Percentiles rank a stretch among this genome's conserved stretches.
Evolutionary conservation across 2,797 vertebrate genomes (phyloP).

Genomic region (Erpetoichthys calabaricus): DNA sequence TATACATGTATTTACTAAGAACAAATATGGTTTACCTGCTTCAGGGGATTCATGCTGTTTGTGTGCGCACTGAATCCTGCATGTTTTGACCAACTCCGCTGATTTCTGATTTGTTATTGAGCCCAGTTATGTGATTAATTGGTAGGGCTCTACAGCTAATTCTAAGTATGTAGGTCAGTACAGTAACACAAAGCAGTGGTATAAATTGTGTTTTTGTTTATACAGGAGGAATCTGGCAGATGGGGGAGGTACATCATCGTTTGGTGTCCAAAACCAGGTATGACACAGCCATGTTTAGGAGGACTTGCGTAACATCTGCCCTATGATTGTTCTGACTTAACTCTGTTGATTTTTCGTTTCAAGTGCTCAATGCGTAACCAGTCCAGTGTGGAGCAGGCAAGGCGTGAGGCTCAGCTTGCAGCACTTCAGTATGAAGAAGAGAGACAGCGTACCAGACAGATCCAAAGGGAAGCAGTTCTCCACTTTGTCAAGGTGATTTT

Average conservation of each 20-base stretch:
- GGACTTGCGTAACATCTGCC: not conserved
- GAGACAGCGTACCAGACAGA: conserved; percentile 56
- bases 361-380: not conserved
- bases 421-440: conserved; percentile 81
- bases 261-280: conserved; percentile 41
- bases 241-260: conserved; percentile 19
- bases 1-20: too few relatives aligned
- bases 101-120: too few relatives aligned
- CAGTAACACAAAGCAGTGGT: too few relatives aligned
- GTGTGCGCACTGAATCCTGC: too few relatives aligned
- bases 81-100: too few relatives aligned
- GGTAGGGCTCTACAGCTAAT: too few relatives aligned
- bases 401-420: conserved; percentile 77
- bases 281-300: conserved; percentile 1
- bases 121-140: too few relatives aligned
- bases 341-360: conserved; percentile 19
- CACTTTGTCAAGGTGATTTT: conserved; percentile 59
- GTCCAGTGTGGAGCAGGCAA: conserved; percentile 52
- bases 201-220: too few relatives aligned
- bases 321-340: conserved; percentile 3
- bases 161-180: too few relatives aligned
- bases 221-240: conserved; percentile 34
- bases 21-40: too few relatives aligned
- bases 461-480: conserved; percentile 52
- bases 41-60: too few relatives aligned